These are phyloP conservation scores for Stratiolaelaps scimitus DNA, from an alignment of 1,140 invertebrate genomes.

Conservation along the genomic window DNA sequence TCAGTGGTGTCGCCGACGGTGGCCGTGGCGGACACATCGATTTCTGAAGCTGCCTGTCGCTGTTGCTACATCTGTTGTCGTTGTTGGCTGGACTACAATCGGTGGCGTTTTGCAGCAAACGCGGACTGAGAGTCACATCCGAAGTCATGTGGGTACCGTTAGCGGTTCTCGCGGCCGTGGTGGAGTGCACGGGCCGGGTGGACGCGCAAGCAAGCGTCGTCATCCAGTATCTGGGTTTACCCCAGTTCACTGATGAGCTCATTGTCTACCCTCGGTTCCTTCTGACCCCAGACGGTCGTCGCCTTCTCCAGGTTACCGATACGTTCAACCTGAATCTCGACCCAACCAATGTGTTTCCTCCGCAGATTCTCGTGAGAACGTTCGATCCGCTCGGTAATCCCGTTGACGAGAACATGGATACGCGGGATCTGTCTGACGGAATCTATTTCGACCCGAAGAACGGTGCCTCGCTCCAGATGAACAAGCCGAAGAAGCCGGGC, in stretches of 20 bases:
- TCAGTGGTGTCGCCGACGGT: background rate
- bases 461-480: slow-evolving; percentile 16
- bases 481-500: slow-evolving; percentile 3
- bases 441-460: slow-evolving; percentile 27
- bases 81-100: background rate
- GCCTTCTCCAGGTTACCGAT: slow-evolving; percentile 13
- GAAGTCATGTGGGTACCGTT: slow-evolving; percentile 1
- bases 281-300: slow-evolving; percentile 4
- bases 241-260: slow-evolving; percentile 8
- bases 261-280: slow-evolving; percentile 20
- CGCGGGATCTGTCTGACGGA: slow-evolving; percentile 18
- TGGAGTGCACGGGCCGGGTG: background rate
- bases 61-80: background rate
- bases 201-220: slow-evolving; percentile 19
- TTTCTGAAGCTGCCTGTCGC: background rate
- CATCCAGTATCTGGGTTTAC: slow-evolving; percentile 12
- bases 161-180: background rate
- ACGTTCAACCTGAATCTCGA: slow-evolving; percentile 22
- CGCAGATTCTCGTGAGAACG: slow-evolving; percentile 23
- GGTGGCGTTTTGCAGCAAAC: background rate
- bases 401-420: slow-evolving; percentile 26
- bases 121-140: background rate
- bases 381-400: slow-evolving; percentile 17
- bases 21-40: background rate
- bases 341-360: slow-evolving; percentile 26